Conservation (phyloP, 2,113 vertebrate species). For the Rhynchopsitta pachyrhyncha region DNA sequence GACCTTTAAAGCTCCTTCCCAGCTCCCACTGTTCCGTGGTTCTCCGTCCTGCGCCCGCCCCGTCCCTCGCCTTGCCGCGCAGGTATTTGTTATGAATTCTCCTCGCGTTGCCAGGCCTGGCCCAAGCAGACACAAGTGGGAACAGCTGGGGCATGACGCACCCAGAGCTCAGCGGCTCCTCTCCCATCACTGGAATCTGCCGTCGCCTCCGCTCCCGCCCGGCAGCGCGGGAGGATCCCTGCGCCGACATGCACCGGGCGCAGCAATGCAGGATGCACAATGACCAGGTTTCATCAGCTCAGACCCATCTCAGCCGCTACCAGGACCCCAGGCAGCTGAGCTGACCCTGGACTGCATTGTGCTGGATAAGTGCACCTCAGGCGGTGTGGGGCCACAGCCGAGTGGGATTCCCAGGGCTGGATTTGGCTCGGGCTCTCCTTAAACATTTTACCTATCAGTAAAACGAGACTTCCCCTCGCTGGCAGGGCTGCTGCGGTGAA, state of each 20-base stretch:
- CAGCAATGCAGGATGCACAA: rapidly evolving
- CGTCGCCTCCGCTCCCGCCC: neutral
- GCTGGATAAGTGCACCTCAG: rapidly evolving
- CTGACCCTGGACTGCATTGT: rapidly evolving
- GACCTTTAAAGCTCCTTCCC: neutral
- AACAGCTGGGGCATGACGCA: conserved; percentile 13
- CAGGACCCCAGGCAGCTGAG: neutral
- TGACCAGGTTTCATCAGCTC: rapidly evolving
- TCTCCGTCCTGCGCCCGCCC: neutral
- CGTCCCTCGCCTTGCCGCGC: neutral
- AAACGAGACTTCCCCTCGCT: rapidly evolving
- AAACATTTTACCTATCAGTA: neutral
- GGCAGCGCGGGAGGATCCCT: neutral
- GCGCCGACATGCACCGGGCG: rapidly evolving
- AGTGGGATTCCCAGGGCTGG: rapidly evolving
- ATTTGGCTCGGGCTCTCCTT: neutral
- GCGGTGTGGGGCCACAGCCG: rapidly evolving
- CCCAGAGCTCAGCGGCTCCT: neutral
- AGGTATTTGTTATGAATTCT: neutral
- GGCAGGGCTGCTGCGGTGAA: neutral
- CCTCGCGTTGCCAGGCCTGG: neutral
- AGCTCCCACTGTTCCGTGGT: neutral
- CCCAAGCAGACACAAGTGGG: neutral
- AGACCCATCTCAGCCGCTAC: neutral
- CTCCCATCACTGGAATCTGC: conserved; percentile 35